Base-by-base conservation (phyloP, 2,888 invertebrate genomes). In the Amblyjoppa proteus region DNA sequence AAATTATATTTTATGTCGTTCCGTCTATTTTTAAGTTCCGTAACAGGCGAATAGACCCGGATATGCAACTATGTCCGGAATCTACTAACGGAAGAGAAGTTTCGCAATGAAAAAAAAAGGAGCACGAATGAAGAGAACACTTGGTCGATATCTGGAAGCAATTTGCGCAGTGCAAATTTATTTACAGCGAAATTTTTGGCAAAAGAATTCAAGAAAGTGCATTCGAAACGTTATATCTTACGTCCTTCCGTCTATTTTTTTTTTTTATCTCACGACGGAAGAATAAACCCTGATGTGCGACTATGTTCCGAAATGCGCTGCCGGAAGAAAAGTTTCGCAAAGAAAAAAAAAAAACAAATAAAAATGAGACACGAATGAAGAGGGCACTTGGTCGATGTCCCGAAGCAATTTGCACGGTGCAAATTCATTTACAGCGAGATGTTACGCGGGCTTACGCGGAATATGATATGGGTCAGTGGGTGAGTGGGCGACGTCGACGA, bases 401-500 rank as follows among this genome's bases (percentile, higher is more conserved):
- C 51, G 28, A 76, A 73, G 76, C 82, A 76, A 85, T 83, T 85
- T 85, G 82, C 41, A 66, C 58, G 11, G 71, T 41, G 79, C 28
- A 83, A 73, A 85, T 85, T 80, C 68, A 45, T 80, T 83, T 82
- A 83, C 80, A 76, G 76, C 71, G 41, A 34, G 68, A 74, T 73
- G 75, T 75, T 75, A 38, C 66, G 73, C 25, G 68, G 38, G 11
- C 20, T n/a, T 82, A 38, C 9, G 66, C 74, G 31, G 34, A 34
- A 25, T 66, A 73, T 49, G 73, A 85, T 85, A 56, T 86, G 41
- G 85, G 85, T 83, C 85, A 86, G 81, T 86, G 85, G 85, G 83
- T 86, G 83, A 86, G 85, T 86, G 83, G 83, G 85, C 74, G 68
- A 77, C 7, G 77, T 66, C 71, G 76, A 71, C 69, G 82, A 28